A percentile compares a stretch with the other conserved stretches of the same genome.
These are phyloP conservation scores for Geophilus truncorum DNA, from an alignment of 2,888 invertebrate genomes.

Conservation along the genomic window DNA sequence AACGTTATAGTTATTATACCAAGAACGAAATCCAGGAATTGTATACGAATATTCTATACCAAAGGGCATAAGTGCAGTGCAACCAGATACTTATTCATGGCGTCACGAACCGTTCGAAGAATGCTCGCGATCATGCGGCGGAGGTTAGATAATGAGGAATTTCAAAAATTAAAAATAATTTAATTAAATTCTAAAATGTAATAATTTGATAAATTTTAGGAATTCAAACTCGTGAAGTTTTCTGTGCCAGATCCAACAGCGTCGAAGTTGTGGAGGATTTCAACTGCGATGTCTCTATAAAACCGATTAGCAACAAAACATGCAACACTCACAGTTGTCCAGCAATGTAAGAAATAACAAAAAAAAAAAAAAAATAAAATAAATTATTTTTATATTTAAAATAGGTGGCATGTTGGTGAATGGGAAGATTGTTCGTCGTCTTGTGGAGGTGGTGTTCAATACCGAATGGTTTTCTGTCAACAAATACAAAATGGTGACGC, in stretches of 20 bases:
- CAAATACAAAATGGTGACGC: conserved; percentile 68
- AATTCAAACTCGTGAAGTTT: conserved; percentile 68
- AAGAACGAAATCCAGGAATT: conserved; percentile 77
- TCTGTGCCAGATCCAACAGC: conserved; percentile 70
- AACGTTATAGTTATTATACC: conserved; percentile 66
- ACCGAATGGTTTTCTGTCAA: conserved; percentile 65
- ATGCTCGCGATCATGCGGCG: conserved; percentile 84
- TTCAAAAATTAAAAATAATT: conserved; percentile 24
- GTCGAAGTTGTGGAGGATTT: conserved; percentile 65
- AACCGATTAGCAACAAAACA: conserved; percentile 64
- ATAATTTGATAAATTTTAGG: conserved; percentile 52
- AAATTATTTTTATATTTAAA: neutral
- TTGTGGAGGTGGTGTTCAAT: conserved; percentile 65
- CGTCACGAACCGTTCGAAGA: conserved; percentile 67
- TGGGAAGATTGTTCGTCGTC: conserved; percentile 79
- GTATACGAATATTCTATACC: conserved; percentile 87
- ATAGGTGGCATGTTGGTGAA: conserved; percentile 64
- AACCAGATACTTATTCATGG: conserved; percentile 74
- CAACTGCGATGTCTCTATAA: conserved; percentile 71
- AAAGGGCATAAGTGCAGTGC: conserved; percentile 56
- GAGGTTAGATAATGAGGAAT: conserved; percentile 67
- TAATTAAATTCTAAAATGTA: conserved; percentile 29
- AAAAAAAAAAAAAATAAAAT: neutral
- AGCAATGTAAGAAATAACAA: conserved; percentile 52
- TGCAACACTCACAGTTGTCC: conserved; percentile 74